Evolutionary conservation across 2,113 vertebrate genomes (phyloP).

Genomic region (Pseudorhombus dupliciocellatus): DNA sequence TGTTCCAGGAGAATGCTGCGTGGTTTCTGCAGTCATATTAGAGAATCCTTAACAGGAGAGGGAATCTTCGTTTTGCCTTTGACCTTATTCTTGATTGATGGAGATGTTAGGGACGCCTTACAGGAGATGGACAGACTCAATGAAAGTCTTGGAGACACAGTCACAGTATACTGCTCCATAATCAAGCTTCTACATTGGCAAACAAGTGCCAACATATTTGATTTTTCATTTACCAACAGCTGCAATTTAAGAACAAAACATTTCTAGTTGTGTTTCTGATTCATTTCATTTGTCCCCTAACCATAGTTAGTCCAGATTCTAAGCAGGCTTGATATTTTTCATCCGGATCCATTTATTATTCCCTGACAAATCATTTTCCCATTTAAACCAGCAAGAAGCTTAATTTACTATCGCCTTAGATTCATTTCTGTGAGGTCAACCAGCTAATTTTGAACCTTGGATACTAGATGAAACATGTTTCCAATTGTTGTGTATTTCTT

Average conservation of each 20-base stretch:
- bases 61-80: neutral
- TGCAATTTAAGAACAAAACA: no score
- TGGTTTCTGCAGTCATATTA: constrained; percentile 9
- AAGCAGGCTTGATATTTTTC: no score
- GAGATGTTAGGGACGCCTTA: constrained; percentile 1
- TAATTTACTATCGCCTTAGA: neutral
- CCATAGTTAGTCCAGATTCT: no score
- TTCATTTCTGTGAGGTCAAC: neutral
- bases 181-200: constrained; percentile 8
- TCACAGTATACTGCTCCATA: neutral
- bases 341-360: no score
- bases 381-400: no score
- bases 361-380: no score
- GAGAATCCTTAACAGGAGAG: constrained; percentile 1
- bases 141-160: neutral
- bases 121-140: neutral
- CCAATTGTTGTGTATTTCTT: neutral
- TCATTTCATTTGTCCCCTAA: neutral
- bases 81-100: constrained; percentile 6
- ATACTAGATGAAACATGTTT: neutral
- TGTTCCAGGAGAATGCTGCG: constrained; percentile 54
- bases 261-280: neutral
- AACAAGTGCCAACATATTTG: neutral
- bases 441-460: neutral
- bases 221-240: no score